phyloP scores from a whole-genome alignment of 2,113 vertebrate genomes.

The human region GRCh38 chr14:95891001-95891500 shows the following conservation, averaged over 20 bases:
- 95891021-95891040: background rate
- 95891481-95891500: background rate
- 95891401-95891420: background rate
- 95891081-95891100: background rate
- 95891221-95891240: background rate
- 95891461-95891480: background rate
- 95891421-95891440: background rate
- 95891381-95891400: background rate
- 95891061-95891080: background rate
- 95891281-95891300: background rate
- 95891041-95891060: background rate
- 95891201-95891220: rapidly evolving
- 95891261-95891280: background rate
- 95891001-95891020: background rate
- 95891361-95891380: background rate
- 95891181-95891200: background rate
- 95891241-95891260: background rate
- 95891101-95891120: background rate
- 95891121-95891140: background rate
- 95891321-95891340: background rate
- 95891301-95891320: rapidly evolving
- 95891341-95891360: background rate
- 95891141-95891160: background rate
- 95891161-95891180: rapidly evolving
- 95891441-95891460: rapidly evolving